These are phyloP conservation scores for Lagothrix lagotricha DNA, from an alignment of 2,797 vertebrate genomes.

Conservation along the genomic window DNA sequence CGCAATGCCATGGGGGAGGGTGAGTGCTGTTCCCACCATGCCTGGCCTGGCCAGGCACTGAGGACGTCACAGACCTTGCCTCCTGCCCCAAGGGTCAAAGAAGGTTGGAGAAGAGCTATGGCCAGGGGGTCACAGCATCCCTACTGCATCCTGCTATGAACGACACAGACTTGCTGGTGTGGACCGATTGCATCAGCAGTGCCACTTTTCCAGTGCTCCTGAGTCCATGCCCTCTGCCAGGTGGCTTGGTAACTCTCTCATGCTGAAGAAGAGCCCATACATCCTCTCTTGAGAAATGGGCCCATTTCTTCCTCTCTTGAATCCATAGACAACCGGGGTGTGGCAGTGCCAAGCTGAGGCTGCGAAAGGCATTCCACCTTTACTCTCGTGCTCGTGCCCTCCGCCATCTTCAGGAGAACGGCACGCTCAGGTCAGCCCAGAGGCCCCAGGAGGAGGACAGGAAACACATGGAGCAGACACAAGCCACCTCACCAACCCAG, in stretches of 20 bases:
- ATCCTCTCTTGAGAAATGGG: neutral
- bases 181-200: rapidly evolving
- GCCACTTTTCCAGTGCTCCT: neutral
- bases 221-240: neutral
- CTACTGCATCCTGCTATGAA: neutral
- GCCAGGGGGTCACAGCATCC: rapidly evolving
- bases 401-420: rapidly evolving
- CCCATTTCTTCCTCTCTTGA: neutral
- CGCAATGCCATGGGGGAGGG: neutral
- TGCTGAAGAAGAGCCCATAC: neutral
- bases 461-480: neutral
- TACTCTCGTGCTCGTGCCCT: rapidly evolving
- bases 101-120: neutral
- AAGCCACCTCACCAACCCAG: neutral
- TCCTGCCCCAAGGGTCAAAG: neutral
- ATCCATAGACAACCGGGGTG: neutral
- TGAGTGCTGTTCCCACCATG: neutral
- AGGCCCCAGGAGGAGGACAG: neutral
- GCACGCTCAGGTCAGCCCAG: neutral
- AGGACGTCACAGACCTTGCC: neutral
- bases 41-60: neutral
- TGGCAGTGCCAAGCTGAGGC: neutral
- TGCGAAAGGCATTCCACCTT: neutral
- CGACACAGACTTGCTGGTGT: neutral
- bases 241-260: neutral